These are phyloP conservation scores for Brachypalpus laphriformis DNA, from an alignment of 2,888 invertebrate species.

Conservation along the genomic window DNA sequence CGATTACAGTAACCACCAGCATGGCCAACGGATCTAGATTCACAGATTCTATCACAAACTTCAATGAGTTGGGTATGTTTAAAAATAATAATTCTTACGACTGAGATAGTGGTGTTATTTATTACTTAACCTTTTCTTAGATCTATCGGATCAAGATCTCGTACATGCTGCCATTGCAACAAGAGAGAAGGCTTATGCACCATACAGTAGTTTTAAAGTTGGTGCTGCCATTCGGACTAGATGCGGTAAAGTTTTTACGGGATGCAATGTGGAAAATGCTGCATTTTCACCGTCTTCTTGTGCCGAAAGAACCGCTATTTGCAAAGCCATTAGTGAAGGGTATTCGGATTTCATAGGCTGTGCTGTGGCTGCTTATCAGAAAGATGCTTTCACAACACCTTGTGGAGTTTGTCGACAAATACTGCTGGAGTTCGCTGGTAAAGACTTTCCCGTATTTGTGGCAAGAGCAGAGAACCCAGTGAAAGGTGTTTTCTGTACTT, in stretches of 20 bases:
- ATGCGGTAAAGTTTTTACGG: constrained; percentile 87
- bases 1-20: too few species aligned
- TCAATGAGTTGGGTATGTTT: neutral
- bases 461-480: constrained; percentile 84
- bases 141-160: constrained; percentile 81
- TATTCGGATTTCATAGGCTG: constrained; percentile 87
- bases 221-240: constrained; percentile 91
- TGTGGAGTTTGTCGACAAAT: constrained; percentile 95
- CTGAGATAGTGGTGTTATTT: too few species aligned
- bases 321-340: constrained; percentile 93
- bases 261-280: constrained; percentile 95
- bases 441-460: constrained; percentile 88
- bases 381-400: constrained; percentile 88
- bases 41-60: neutral
- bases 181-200: constrained; percentile 88
- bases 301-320: constrained; percentile 93
- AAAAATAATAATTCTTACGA: neutral
- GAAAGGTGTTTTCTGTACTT: constrained; percentile 76
- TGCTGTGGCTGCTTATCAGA: constrained; percentile 88
- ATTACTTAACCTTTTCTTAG: too few species aligned
- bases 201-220: constrained; percentile 94
- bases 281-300: constrained; percentile 91
- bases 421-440: constrained; percentile 88
- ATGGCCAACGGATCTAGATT: too few species aligned
- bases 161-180: constrained; percentile 85